Base-by-base conservation (phyloP, 2,797 vertebrate genomes). In the Pseudochirops cupreus region DNA sequence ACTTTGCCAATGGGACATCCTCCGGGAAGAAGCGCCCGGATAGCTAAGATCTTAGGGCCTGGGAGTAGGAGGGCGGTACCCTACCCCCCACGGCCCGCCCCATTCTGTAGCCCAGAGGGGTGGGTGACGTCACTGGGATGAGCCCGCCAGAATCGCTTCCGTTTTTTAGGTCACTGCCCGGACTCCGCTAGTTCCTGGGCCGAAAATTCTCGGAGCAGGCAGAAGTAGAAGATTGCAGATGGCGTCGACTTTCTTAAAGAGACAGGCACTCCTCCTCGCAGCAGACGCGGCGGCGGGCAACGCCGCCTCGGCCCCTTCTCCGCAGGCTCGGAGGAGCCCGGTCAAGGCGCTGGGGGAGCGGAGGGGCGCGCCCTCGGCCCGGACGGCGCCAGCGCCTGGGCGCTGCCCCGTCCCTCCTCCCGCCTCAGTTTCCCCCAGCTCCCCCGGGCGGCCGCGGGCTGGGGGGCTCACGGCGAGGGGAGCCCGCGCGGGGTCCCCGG, bases 201-300 rank as follows among this genome's bases (percentile, higher is more conserved):
- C 67, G 26, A 54, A 26, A 92, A 14, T 14, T 39, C 62, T 52
- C 31, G 0, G 59, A 94, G 67, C 96, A 97, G 97, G 62, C 98
- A 31, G 91, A 56, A 96, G 1, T 95, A 97, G 92, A 95, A 54
- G 92, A 97, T 59, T 24, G 29, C 74, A 33, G 96, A 97, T 93
- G 89, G n/a, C n/a, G 26, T 97, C 94, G 94, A 89, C 74, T 92
- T 92, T 94, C 97, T 98, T 98, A 98, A 98, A 98, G 97, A 53
- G 95, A 95, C 95, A 97, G 96, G 28, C 56, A 58, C 18, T 52
- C 46, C 0, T n/a, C 90, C 16, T 56, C 29, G 2, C 31, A 62
- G 54, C n/a, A 57, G n/a, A 92, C 56, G 39, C 29, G 59, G 46
- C 53, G 26, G 55, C 52, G 6, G 67, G 5, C n/a, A 7, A 24